A percentile compares a stretch with the other conserved stretches of the same genome.
These are phyloP conservation scores for Sus cebifrons DNA, from an alignment of 2,797 vertebrate genomes.

Conservation along the genomic window DNA sequence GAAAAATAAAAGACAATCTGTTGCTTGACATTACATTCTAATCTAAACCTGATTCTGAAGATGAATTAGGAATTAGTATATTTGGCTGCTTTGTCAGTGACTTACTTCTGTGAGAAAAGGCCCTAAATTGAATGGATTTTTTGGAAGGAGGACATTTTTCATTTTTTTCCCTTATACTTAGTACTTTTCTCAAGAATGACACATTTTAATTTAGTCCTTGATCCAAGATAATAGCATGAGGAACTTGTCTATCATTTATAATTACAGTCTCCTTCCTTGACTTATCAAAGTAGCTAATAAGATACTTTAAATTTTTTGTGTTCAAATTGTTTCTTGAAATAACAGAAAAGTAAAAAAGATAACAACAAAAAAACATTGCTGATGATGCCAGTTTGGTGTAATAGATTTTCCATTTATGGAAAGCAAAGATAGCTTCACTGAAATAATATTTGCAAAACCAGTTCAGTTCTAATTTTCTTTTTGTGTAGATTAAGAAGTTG, in stretches of 20 bases:
- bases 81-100: slow-evolving; percentile 55
- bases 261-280: slow-evolving; percentile 24
- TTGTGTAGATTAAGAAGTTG: neutral
- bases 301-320: slow-evolving; percentile 29
- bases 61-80: slow-evolving; percentile 10
- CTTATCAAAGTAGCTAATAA: slow-evolving; percentile 63
- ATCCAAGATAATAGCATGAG: slow-evolving; percentile 50
- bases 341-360: neutral
- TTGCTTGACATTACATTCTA: slow-evolving; percentile 42
- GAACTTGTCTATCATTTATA: slow-evolving; percentile 59
- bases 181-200: slow-evolving; percentile 55
- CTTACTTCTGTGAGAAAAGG: slow-evolving; percentile 39
- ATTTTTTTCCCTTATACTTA: slow-evolving; percentile 51
- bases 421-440: slow-evolving; percentile 14
- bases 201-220: slow-evolving; percentile 71
- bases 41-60: slow-evolving; percentile 44
- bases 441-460: slow-evolving; percentile 32
- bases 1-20: slow-evolving; percentile 51
- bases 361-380: neutral
- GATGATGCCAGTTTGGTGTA: neutral
- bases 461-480: slow-evolving; percentile 44
- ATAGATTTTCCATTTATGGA: neutral
- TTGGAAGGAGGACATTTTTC: slow-evolving; percentile 21
- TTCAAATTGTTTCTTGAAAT: slow-evolving; percentile 45
- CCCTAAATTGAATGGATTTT: slow-evolving; percentile 53